A percentile compares a stretch with the other conserved stretches of the same genome.
These are phyloP conservation scores for Drymonia ruficornis DNA, from an alignment of 2,888 invertebrate genomes.

Conservation along the genomic window DNA sequence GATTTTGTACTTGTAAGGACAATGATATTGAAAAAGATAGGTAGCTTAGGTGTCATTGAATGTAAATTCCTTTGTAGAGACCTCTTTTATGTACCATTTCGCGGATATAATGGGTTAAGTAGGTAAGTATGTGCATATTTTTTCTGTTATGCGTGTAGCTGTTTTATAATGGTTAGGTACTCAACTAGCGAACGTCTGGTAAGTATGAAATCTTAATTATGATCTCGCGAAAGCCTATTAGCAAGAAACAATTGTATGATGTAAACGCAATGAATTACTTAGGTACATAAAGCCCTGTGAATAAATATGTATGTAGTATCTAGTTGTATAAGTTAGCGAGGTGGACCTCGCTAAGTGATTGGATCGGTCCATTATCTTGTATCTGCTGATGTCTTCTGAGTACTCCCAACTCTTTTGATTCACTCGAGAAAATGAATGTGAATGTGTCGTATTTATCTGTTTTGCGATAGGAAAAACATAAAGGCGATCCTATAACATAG, in stretches of 20 bases:
- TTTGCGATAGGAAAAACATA: constrained; percentile 26
- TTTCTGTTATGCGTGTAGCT: no score
- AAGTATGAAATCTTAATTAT: neutral
- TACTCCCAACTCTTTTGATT: constrained; percentile 55
- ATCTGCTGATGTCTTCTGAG: constrained; percentile 64
- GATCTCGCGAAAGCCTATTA: constrained; percentile 24
- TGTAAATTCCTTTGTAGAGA: no score
- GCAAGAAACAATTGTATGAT: constrained; percentile 51
- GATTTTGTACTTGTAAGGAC: no score
- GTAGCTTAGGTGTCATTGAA: no score
- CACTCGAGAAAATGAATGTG: constrained; percentile 58
- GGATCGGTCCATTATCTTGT: constrained; percentile 68
- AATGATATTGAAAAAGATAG: no score
- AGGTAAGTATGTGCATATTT: no score
- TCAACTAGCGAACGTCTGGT: neutral
- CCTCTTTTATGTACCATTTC: no score
- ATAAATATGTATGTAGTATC: constrained; percentile 42
- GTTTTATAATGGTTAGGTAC: no score
- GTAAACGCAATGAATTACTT: constrained; percentile 41
- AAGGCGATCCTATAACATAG: constrained; percentile 18
- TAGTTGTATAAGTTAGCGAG: constrained; percentile 54
- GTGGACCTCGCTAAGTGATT: constrained; percentile 73
- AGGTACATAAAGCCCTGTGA: constrained; percentile 32
- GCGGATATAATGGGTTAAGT: no score
- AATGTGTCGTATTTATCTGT: constrained; percentile 47